These are phyloP conservation scores for Clostera curtula DNA, from an alignment of 2,888 invertebrate genomes.

Conservation along the genomic window DNA sequence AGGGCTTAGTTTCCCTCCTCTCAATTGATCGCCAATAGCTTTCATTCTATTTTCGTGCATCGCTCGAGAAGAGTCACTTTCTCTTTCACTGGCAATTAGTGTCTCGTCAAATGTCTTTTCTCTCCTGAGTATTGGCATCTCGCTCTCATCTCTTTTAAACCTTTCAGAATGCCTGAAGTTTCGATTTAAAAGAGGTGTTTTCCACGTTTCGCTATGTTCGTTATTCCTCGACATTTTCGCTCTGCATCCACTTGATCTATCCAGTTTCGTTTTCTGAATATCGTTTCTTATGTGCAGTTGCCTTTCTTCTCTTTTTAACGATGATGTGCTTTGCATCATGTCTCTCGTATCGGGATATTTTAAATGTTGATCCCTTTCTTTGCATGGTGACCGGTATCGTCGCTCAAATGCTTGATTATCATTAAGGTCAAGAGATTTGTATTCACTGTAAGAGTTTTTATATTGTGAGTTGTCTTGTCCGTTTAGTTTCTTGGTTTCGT, in stretches of 20 bases:
- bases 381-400: constrained; percentile 59
- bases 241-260: constrained; percentile 64
- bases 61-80: constrained; percentile 48
- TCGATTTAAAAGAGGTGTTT: constrained; percentile 60
- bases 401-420: constrained; percentile 55
- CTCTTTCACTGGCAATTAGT: constrained; percentile 47
- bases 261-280: constrained; percentile 60
- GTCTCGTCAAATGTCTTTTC: constrained; percentile 70
- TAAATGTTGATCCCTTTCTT: constrained; percentile 59
- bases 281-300: constrained; percentile 68
- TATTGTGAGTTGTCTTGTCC: constrained; percentile 50
- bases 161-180: constrained; percentile 69
- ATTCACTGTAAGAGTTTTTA: constrained; percentile 48
- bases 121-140: constrained; percentile 55
- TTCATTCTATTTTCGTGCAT: constrained; percentile 49
- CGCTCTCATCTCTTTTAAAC: constrained; percentile 55
- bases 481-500: constrained; percentile 78
- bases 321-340: constrained; percentile 57
- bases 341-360: constrained; percentile 59
- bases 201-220: constrained; percentile 62
- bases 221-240: constrained; percentile 65
- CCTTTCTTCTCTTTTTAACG: constrained; percentile 63
- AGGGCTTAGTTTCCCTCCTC: constrained; percentile 42
- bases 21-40: constrained; percentile 48
- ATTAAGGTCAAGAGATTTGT: constrained; percentile 51